phyloP scores from a whole-genome alignment of 2,888 invertebrate species.

The Eumacrocentrus americanus region DNA sequence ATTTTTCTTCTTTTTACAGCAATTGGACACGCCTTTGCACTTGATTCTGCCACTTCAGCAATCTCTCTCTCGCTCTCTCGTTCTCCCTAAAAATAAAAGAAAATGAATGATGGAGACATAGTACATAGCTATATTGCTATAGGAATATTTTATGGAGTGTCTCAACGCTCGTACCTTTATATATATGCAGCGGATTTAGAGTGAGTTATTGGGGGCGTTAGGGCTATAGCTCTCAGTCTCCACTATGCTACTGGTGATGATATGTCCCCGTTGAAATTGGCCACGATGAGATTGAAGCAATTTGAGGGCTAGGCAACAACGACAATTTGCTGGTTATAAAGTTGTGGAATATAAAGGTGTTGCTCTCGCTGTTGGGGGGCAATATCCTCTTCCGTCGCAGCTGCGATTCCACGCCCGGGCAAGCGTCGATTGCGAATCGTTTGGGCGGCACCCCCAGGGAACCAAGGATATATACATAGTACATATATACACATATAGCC shows the following conservation, averaged over 20 bases:
- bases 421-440: constrained; percentile 17
- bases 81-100: background rate
- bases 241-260: background rate
- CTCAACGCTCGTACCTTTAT: background rate
- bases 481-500: too few relatives aligned
- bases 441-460: constrained; percentile 9
- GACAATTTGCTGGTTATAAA: background rate
- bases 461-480: background rate
- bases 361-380: background rate
- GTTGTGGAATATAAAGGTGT: background rate
- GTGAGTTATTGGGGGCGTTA: constrained; percentile 16
- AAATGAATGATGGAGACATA: too few relatives aligned
- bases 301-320: background rate
- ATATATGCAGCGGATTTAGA: constrained; percentile 8
- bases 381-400: constrained; percentile 11
- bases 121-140: too few relatives aligned
- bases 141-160: constrained; percentile 17
- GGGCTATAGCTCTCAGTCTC: background rate
- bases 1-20: background rate
- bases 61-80: too few relatives aligned
- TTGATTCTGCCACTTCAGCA: background rate
- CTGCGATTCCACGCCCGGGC: background rate
- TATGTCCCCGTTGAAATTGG: constrained; percentile 4
- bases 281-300: constrained; percentile 1
- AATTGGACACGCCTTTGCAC: constrained; percentile 13